phyloP scores from a whole-genome alignment of 2,797 vertebrate genomes.

The Strix occidentalis region DNA sequence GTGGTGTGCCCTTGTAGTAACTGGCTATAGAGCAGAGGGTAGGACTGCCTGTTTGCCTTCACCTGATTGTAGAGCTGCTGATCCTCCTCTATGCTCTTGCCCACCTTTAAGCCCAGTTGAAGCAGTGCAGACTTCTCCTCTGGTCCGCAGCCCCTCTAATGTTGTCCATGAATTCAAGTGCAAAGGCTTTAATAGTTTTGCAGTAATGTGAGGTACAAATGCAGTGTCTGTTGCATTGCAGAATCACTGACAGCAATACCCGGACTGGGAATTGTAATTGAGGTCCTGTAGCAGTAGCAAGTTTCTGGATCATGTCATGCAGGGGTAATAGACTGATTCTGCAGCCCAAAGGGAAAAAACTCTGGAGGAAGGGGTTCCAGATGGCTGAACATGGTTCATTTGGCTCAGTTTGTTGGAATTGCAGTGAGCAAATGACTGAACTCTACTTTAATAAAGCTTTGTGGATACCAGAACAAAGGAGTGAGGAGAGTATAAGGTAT shows the following conservation, averaged over 20 bases:
- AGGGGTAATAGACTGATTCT: slow-evolving; percentile 56
- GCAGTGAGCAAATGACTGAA: slow-evolving; percentile 59
- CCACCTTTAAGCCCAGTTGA: neutral
- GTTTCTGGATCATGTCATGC: slow-evolving; percentile 62
- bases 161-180: neutral
- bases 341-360: slow-evolving; percentile 52
- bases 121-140: neutral
- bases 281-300: slow-evolving; percentile 43
- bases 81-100: neutral
- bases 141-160: neutral
- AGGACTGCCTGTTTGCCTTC: neutral
- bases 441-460: slow-evolving; percentile 66
- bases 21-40: neutral
- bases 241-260: slow-evolving; percentile 53
- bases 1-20: neutral
- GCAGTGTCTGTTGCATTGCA: slow-evolving; percentile 52
- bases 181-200: slow-evolving; percentile 48
- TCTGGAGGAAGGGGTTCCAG: slow-evolving; percentile 66
- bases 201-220: neutral
- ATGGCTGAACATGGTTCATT: slow-evolving; percentile 67
- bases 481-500: neutral
- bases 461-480: slow-evolving; percentile 47
- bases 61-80: rapidly evolving
- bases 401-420: slow-evolving; percentile 67
- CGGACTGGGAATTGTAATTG: slow-evolving; percentile 62